These are phyloP conservation scores for Jordanella pulchra DNA, from an alignment of 2,797 vertebrate species.

Conservation along the genomic window DNA sequence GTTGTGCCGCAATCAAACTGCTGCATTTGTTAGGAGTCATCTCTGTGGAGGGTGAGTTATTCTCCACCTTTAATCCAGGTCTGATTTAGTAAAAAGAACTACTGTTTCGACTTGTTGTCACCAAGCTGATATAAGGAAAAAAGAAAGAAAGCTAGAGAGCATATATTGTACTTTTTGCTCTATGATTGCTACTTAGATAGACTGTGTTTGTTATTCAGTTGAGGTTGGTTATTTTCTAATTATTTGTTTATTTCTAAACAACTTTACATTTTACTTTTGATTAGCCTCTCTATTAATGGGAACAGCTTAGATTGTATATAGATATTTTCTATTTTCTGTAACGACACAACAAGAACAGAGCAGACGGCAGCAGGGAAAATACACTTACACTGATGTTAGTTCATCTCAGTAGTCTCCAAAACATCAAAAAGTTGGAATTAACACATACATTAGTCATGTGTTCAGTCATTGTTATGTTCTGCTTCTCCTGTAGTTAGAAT, in stretches of 20 bases:
- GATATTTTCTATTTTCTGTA: neutral
- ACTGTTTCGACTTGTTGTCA: neutral
- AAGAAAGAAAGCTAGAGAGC: neutral
- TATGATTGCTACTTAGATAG: neutral
- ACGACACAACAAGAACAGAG: neutral
- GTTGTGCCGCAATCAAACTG: slow-evolving; percentile 75
- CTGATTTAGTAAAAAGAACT: neutral
- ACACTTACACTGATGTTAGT: neutral
- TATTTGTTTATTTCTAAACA: neutral
- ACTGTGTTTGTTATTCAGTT: neutral
- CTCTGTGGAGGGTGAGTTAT: slow-evolving; percentile 77
- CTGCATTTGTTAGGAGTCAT: slow-evolving; percentile 79
- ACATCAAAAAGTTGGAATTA: neutral
- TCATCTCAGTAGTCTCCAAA: neutral
- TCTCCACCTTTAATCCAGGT: neutral
- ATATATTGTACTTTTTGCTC: neutral
- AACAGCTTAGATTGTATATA: neutral
- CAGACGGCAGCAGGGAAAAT: neutral
- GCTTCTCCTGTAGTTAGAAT: neutral
- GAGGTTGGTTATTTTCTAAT: neutral
- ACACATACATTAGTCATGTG: neutral
- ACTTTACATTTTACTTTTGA: neutral
- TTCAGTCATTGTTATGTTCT: neutral
- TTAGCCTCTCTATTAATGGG: neutral
- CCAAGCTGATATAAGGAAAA: neutral